Evolutionary conservation across 1,140 invertebrate genomes (phyloP), one percentile per base, ranked within the genome.

Genomic region (Oncopeltus fasciatus): DNA sequence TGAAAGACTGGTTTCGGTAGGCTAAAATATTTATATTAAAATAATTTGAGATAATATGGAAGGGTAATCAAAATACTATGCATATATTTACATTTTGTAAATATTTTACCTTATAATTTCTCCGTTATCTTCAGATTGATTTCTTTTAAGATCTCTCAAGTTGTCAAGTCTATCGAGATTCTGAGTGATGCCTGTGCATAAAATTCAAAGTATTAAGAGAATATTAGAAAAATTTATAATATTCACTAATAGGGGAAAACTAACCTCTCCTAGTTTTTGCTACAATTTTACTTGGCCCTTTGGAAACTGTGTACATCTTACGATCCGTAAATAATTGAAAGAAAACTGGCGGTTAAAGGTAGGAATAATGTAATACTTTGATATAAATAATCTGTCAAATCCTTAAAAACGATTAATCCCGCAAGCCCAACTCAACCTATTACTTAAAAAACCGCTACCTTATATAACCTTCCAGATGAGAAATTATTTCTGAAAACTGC

Each of bases 201-300:
- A 62, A 28, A 46, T 53, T 5, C 16, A 59, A 63, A 56, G 49
- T 33, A 20, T 21, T 59, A 46, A 47, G 44, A 60, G 27, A 57
- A 14, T 4, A 16, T 33, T 18, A 57, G 31, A 33, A 57, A 38
- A 1, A 18, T 2, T 57, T 28, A 0, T 20, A 8, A 38, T 8
- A 57, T 57, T 26, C n/a, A 24, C 11, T 16, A 21, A 60, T 20
- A 56, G 24, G 31, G 53, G 21, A 21, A 14, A 24, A 70, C 72
- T 74, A 77, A 88, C 87, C 87, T 81, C 86, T 78, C 70, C 87
- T 78, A 66, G 87, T 85, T 80, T 90, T 90, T 57, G 86, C 85
- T 66, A 88, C 86, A 70, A 89, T 86, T 77, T 90, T 89, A 74
- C 85, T 89, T 57, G 86, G 86, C 60, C 85, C 85, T 77, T 88